Evolutionary conservation across 2,888 invertebrate species (phyloP).

Genomic region (Caenorhabditis doughertyi): DNA sequence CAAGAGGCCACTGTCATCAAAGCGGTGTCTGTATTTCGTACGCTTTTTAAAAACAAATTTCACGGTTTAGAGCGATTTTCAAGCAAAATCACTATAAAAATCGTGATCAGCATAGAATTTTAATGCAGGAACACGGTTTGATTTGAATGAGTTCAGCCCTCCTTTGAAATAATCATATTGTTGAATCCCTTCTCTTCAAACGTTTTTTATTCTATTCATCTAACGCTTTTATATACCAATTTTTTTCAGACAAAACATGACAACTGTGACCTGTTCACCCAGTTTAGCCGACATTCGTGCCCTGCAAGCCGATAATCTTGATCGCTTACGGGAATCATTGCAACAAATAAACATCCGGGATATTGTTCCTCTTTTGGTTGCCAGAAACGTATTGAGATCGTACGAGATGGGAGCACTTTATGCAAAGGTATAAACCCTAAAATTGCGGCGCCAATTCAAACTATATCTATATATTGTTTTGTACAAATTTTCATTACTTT

Average conservation of each 20-base stretch:
- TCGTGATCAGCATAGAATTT: too few species aligned
- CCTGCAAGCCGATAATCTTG: slow-evolving; percentile 76
- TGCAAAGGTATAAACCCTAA: slow-evolving; percentile 68
- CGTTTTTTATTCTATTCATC: background rate
- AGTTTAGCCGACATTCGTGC: slow-evolving; percentile 78
- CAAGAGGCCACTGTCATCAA: too few species aligned
- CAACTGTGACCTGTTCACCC: slow-evolving; percentile 73
- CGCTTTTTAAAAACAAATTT: too few species aligned
- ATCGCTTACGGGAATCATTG: slow-evolving; percentile 73
- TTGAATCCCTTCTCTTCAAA: background rate
- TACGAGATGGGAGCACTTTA: slow-evolving; percentile 80
- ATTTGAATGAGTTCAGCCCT: too few species aligned
- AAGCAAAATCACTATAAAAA: too few species aligned
- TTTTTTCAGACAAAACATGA: slow-evolving; percentile 35
- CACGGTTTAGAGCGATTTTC: too few species aligned
- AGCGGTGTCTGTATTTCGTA: too few species aligned
- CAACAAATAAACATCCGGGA: slow-evolving; percentile 73
- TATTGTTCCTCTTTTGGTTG: slow-evolving; percentile 79
- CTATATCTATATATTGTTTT: too few species aligned
- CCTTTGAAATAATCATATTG: background rate
- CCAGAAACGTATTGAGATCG: slow-evolving; percentile 77
- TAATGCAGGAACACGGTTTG: too few species aligned
- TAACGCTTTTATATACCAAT: too few species aligned
- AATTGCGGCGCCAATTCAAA: too few species aligned
- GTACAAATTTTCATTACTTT: too few species aligned